phyloP scores from a whole-genome alignment of 2,888 invertebrate genomes.

The Pseudoips prasinana region DNA sequence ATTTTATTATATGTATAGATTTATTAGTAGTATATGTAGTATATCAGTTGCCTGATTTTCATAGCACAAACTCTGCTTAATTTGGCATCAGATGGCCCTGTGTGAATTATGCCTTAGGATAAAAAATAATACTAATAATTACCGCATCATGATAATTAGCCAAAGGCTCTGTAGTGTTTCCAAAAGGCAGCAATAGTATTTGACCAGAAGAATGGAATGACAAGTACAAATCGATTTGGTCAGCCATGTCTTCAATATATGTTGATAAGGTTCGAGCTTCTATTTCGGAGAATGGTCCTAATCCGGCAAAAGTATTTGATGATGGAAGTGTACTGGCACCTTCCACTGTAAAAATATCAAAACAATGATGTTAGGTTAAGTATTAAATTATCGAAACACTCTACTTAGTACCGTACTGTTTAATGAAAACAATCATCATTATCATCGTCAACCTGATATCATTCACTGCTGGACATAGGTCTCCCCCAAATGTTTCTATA shows the following conservation, averaged over 20 bases:
- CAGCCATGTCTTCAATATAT: conserved; percentile 74
- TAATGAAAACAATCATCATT: too few species aligned
- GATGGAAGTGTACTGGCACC: conserved; percentile 83
- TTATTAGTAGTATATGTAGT: too few species aligned
- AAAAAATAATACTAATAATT: too few species aligned
- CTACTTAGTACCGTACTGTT: neutral
- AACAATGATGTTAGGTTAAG: too few species aligned
- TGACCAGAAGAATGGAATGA: conserved; percentile 90
- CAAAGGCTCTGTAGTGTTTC: conserved; percentile 81
- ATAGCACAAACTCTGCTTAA: too few species aligned
- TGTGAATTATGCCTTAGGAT: too few species aligned
- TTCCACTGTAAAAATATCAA: conserved; percentile 54
- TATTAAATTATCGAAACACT: neutral
- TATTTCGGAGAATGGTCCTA: conserved; percentile 86
- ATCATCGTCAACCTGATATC: too few species aligned
- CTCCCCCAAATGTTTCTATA: too few species aligned
- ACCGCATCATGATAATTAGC: conserved; percentile 83
- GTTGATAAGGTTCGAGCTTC: conserved; percentile 81
- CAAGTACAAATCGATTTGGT: conserved; percentile 83
- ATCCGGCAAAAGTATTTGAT: conserved; percentile 85
- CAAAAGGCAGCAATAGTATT: conserved; percentile 86
- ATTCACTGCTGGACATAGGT: too few species aligned
- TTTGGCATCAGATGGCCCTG: too few species aligned
- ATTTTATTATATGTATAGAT: too few species aligned
- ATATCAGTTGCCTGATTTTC: too few species aligned